phyloP scores from a whole-genome alignment of 2,888 invertebrate species.

The Ochropleura plecta region DNA sequence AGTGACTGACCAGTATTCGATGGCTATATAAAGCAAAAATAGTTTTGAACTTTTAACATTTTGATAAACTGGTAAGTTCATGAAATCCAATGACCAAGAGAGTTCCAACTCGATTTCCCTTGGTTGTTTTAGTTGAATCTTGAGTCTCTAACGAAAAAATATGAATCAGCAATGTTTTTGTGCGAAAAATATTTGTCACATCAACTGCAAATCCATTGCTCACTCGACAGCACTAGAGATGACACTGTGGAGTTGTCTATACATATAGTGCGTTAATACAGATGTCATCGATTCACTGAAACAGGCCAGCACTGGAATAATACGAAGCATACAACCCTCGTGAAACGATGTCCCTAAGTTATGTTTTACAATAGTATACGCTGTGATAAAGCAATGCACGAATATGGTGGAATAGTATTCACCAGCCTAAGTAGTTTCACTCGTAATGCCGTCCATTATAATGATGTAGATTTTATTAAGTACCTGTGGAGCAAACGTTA shows the following conservation, averaged over 20 bases:
- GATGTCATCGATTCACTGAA: not conserved
- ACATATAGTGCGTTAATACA: not conserved
- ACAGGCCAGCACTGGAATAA: conserved; percentile 18
- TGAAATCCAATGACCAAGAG: not conserved
- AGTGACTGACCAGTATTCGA: conserved; percentile 36
- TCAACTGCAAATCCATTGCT: not conserved
- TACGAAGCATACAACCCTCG: conserved; percentile 14
- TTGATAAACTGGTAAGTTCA: not conserved
- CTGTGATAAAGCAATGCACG: conserved; percentile 83
- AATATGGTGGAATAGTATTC: conserved; percentile 54
- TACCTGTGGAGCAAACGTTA: conserved; percentile 40
- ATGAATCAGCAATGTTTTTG: conserved; percentile 1
- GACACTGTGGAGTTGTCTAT: not conserved
- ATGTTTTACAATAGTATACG: conserved; percentile 66
- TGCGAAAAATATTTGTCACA: not conserved
- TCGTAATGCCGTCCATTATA: conserved; percentile 46
- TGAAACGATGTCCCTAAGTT: conserved; percentile 29
- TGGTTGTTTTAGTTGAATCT: conserved; percentile 8
- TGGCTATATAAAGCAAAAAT: conserved; percentile 1
- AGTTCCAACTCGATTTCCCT: not conserved
- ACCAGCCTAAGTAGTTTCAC: conserved; percentile 34
- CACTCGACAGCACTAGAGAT: not conserved
- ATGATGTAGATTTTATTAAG: conserved; percentile 25
- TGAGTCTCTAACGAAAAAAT: not conserved
- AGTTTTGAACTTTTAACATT: not conserved